Conservation (phyloP, 2,888 invertebrate species). For the Drosophila limbata region DNA sequence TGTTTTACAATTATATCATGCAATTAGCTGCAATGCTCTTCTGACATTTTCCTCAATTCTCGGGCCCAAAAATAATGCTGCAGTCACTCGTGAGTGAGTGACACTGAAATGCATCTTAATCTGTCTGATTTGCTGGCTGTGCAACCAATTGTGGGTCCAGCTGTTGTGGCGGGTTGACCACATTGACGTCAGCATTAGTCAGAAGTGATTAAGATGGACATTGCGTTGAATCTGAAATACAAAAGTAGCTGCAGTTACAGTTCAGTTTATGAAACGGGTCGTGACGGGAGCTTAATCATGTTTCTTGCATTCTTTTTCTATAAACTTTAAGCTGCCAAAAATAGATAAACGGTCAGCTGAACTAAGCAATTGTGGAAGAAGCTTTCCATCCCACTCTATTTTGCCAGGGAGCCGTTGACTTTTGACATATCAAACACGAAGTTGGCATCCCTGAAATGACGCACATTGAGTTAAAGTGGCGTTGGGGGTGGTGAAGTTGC, state of each 20-base stretch:
- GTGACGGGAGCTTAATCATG: constrained; percentile 9
- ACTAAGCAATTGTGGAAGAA: constrained; percentile 8
- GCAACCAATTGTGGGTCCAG: constrained; percentile 3
- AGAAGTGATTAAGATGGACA: constrained; percentile 10
- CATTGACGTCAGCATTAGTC: constrained; percentile 22
- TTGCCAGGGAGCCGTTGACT: constrained; percentile 30
- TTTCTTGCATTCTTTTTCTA: background rate
- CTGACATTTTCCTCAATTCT: background rate
- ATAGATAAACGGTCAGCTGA: constrained; percentile 40
- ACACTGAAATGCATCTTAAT: constrained; percentile 24
- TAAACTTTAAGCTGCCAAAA: constrained; percentile 57
- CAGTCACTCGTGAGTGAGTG: constrained; percentile 6
- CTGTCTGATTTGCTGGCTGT: constrained; percentile 1
- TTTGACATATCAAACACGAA: constrained; percentile 46
- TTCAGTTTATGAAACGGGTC: background rate
- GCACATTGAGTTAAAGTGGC: constrained; percentile 16
- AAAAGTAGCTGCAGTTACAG: background rate
- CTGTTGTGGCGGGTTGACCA: constrained; percentile 7
- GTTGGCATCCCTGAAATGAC: constrained; percentile 32
- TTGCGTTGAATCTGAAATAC: constrained; percentile 2
- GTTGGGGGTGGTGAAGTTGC: constrained; percentile 4
- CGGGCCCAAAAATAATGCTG: background rate
- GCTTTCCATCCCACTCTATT: constrained; percentile 23
- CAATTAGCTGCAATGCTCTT: background rate
- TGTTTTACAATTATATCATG: constrained; percentile 1